Percentiles rank a stretch among this genome's conserved stretches.
These are phyloP conservation scores for Brienomyrus longianalis DNA, from an alignment of 2,113 vertebrate genomes.

Conservation along the genomic window DNA sequence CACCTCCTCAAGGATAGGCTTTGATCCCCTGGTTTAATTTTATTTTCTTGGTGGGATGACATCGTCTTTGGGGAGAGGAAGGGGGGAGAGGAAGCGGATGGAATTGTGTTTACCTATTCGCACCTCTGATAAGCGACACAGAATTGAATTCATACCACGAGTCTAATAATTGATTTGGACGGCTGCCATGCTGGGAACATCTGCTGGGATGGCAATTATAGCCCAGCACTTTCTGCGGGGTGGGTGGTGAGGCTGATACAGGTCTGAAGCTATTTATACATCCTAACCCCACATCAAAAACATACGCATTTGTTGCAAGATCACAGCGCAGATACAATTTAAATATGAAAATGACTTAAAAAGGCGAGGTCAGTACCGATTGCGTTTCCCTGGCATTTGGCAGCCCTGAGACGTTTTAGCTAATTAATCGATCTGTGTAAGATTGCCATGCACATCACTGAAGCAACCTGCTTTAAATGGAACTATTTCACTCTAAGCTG, in stretches of 20 bases:
- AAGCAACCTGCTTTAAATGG: background rate
- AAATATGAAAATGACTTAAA: background rate
- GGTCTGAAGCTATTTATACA: background rate
- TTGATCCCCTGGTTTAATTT: background rate
- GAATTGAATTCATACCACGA: conserved; percentile 42
- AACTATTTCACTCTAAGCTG: background rate
- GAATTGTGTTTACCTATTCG: conserved; percentile 55
- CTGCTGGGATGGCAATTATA: conserved; percentile 39
- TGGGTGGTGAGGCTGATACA: conserved; percentile 21
- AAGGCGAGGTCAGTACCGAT: background rate
- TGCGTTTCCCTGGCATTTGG: background rate
- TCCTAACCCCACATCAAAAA: background rate
- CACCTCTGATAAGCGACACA: conserved; percentile 50
- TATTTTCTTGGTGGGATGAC: conserved; percentile 23
- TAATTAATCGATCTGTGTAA: background rate
- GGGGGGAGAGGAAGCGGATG: conserved; percentile 21
- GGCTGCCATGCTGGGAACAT: conserved; percentile 47
- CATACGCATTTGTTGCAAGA: background rate
- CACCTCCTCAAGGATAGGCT: background rate
- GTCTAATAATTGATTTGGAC: conserved; percentile 61
- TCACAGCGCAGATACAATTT: background rate
- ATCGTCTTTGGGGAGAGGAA: conserved; percentile 31
- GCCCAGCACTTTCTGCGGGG: conserved; percentile 37
- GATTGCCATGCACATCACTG: background rate
- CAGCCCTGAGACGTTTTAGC: background rate